Percentiles rank a stretch among this genome's conserved stretches.
Conservation (phyloP, 2,113 vertebrate species). For the Rhinogobius similis region DNA sequence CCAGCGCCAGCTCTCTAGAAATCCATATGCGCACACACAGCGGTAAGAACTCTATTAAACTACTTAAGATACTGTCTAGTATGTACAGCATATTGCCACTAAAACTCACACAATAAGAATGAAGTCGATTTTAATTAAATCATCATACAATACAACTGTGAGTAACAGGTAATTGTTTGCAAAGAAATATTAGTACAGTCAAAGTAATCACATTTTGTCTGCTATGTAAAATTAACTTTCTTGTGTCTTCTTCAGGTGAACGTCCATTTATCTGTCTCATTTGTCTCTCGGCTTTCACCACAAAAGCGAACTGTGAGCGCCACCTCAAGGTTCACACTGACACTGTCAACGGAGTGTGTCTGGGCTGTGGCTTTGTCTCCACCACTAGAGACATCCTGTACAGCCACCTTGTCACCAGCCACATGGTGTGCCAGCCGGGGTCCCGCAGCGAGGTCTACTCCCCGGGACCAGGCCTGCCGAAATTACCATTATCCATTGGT, state of each 20-base stretch:
- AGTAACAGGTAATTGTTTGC: neutral
- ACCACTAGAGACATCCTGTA: slow-evolving; percentile 96
- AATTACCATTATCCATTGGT: slow-evolving; percentile 79
- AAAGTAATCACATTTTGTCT: neutral
- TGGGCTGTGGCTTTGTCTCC: slow-evolving; percentile 95
- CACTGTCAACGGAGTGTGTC: slow-evolving; percentile 91
- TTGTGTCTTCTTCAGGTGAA: slow-evolving; percentile 80
- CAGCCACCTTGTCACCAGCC: slow-evolving; percentile 94
- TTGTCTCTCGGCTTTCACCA: slow-evolving; percentile 97
- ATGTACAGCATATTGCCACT: neutral
- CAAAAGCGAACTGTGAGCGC: slow-evolving; percentile 97
- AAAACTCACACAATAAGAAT: too few species aligned
- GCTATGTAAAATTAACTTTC: neutral
- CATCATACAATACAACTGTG: neutral
- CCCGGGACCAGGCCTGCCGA: slow-evolving; percentile 76
- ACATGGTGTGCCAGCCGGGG: slow-evolving; percentile 97
- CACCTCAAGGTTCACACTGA: slow-evolving; percentile 98
- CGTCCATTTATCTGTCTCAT: slow-evolving; percentile 95
- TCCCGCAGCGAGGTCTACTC: slow-evolving; percentile 90
- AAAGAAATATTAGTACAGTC: neutral
- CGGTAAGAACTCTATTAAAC: slow-evolving; percentile 72
- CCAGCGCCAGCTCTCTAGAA: slow-evolving; percentile 96
- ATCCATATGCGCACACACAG: slow-evolving; percentile 99
- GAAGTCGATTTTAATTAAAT: neutral
- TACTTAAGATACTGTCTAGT: neutral